Evolutionary conservation across 1,140 invertebrate species (phyloP).

Genomic region (Drosophila hydei): DNA sequence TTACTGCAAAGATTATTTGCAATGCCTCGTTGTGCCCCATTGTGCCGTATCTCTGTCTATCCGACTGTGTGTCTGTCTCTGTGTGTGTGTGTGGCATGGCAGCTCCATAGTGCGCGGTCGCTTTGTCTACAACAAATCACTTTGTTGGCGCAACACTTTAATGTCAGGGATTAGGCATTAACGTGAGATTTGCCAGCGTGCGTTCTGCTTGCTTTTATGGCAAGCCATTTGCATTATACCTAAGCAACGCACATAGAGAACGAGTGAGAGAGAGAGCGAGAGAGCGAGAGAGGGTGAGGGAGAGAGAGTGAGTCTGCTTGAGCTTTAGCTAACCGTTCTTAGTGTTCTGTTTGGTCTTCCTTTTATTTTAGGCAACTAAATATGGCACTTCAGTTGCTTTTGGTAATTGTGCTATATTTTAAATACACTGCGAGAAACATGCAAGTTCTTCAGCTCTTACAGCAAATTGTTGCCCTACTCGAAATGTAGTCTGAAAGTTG

Average conservation of each 20-base stretch:
- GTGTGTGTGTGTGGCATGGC: conserved; percentile 9
- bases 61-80: background rate
- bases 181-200: conserved; percentile 70
- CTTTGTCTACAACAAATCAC: conserved; percentile 80
- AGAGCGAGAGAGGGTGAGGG: background rate
- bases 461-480: too few relatives aligned
- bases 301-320: conserved; percentile 18
- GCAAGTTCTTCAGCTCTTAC: background rate
- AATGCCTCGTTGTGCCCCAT: conserved; percentile 66
- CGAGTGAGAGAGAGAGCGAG: background rate
- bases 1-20: conserved; percentile 82
- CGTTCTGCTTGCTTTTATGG: conserved; percentile 35
- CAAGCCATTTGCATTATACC: conserved; percentile 43
- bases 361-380: background rate
- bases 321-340: background rate
- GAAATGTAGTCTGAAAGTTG: too few relatives aligned
- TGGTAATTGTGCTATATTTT: conserved; percentile 5
- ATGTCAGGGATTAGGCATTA: conserved; percentile 79
- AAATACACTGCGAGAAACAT: background rate
- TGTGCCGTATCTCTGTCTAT: conserved; percentile 38
- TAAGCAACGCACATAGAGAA: background rate
- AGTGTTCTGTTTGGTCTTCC: background rate
- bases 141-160: conserved; percentile 80
- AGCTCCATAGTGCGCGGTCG: conserved; percentile 52
- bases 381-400: conserved; percentile 19